phyloP scores from a whole-genome alignment of 1,140 invertebrate species.

The Temnothorax nylanderi region DNA sequence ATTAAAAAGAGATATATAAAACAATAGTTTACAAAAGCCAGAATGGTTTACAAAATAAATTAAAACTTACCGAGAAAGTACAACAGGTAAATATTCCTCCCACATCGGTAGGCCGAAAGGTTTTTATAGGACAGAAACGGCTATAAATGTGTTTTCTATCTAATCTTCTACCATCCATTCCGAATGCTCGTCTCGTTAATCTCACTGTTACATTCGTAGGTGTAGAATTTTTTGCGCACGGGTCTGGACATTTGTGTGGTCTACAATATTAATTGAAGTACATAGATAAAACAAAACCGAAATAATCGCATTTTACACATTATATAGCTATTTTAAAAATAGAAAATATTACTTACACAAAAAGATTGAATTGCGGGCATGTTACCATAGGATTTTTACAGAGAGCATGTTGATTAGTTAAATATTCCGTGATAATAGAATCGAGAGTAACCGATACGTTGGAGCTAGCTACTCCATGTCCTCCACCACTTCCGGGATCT shows the following conservation, averaged over 20 bases:
- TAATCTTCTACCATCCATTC: slow-evolving; percentile 86
- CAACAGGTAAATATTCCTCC: slow-evolving; percentile 94
- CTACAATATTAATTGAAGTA: slow-evolving; percentile 83
- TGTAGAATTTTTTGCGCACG: slow-evolving; percentile 89
- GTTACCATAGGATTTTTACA: slow-evolving; percentile 97
- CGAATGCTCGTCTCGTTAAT: slow-evolving; percentile 86
- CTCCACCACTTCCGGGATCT: slow-evolving; percentile 76
- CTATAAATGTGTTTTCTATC: slow-evolving; percentile 95
- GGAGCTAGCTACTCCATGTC: slow-evolving; percentile 75
- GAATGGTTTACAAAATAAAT: slow-evolving; percentile 35
- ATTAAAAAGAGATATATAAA: slow-evolving; percentile 35
- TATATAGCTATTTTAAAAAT: slow-evolving; percentile 9
- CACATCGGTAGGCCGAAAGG: slow-evolving; percentile 90
- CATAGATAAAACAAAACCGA: slow-evolving; percentile 10
- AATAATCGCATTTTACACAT: slow-evolving; percentile 18
- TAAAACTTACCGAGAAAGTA: slow-evolving; percentile 89
- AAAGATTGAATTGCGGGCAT: slow-evolving; percentile 95
- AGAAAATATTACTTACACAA: slow-evolving; percentile 87
- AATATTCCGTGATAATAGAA: slow-evolving; percentile 97
- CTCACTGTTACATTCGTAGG: slow-evolving; percentile 91
- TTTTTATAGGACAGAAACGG: slow-evolving; percentile 94
- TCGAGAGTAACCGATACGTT: slow-evolving; percentile 91
- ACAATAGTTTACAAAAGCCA: neutral
- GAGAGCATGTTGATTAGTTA: slow-evolving; percentile 97
- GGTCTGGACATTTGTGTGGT: slow-evolving; percentile 97